phyloP scores from a whole-genome alignment of 2,113 vertebrate genomes.

The Chloropsis hardwickii region DNA sequence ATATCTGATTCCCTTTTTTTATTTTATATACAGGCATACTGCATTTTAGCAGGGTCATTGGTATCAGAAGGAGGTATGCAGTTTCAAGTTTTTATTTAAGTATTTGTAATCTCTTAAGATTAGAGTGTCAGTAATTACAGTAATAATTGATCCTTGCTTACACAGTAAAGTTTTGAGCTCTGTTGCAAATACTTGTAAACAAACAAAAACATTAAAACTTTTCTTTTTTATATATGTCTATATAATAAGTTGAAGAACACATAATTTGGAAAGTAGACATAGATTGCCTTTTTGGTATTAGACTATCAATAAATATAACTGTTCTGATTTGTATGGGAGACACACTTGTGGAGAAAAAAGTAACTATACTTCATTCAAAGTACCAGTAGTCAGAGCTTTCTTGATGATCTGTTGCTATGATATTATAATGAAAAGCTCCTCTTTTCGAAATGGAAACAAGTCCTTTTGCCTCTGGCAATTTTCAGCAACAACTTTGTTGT shows the following conservation, averaged over 20 bases:
- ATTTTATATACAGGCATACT: slow-evolving; percentile 86
- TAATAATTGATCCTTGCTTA: background rate
- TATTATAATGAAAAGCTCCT: background rate
- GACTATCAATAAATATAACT: background rate
- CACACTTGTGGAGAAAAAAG: background rate
- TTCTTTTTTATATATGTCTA: background rate
- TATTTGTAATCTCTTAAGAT: background rate
- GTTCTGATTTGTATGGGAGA: background rate
- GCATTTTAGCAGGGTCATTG: slow-evolving; percentile 94
- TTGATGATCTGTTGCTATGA: background rate
- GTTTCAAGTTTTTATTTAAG: background rate
- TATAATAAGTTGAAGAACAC: background rate
- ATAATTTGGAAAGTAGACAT: background rate
- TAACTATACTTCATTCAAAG: background rate
- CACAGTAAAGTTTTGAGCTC: background rate
- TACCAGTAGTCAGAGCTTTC: background rate
- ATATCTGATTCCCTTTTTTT: background rate
- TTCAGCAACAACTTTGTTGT: slow-evolving; percentile 26
- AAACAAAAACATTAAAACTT: background rate
- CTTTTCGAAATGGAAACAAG: background rate
- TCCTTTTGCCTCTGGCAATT: background rate
- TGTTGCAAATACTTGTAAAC: background rate
- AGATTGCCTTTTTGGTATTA: background rate
- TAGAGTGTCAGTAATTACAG: background rate
- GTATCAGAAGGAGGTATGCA: slow-evolving; percentile 96